These are phyloP conservation scores for Horisme vitalbata DNA, from an alignment of 2,888 invertebrate genomes.

Conservation along the genomic window DNA sequence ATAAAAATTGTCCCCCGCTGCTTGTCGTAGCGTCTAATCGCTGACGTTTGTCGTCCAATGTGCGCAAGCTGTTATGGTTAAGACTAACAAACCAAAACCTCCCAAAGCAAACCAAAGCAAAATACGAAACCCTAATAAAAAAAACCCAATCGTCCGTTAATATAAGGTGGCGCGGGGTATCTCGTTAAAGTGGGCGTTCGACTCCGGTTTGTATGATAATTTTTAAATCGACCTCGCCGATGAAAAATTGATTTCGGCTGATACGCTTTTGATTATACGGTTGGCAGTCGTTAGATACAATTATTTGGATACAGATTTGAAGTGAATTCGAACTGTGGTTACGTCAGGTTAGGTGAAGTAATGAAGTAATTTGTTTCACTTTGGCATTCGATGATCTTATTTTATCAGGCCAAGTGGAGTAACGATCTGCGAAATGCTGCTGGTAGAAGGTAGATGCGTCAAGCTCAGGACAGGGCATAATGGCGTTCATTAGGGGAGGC, in stretches of 20 bases:
- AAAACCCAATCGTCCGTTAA: conserved; percentile 14
- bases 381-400: conserved; percentile 4
- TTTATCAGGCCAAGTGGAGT: background rate
- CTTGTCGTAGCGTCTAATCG: too few species aligned
- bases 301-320: conserved; percentile 60
- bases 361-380: conserved; percentile 36
- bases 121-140: conserved; percentile 16
- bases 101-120: too few species aligned
- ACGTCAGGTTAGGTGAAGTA: conserved; percentile 32
- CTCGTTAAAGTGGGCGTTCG: conserved; percentile 44
- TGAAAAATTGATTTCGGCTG: conserved; percentile 80
- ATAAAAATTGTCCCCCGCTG: too few species aligned
- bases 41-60: too few species aligned
- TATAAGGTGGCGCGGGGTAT: conserved; percentile 29
- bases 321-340: conserved; percentile 47
- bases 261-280: conserved; percentile 78
- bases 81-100: too few species aligned
- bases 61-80: too few species aligned
- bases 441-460: too few species aligned
- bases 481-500: too few species aligned
- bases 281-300: conserved; percentile 71
- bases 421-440: too few species aligned
- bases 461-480: background rate
- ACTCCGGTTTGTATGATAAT: conserved; percentile 71
- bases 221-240: conserved; percentile 69